A percentile compares a stretch with the other conserved stretches of the same genome.
Conservation (phyloP, 30 jellyfish, hydroid and myxozoan species). For the Aurelia sp. region DNA sequence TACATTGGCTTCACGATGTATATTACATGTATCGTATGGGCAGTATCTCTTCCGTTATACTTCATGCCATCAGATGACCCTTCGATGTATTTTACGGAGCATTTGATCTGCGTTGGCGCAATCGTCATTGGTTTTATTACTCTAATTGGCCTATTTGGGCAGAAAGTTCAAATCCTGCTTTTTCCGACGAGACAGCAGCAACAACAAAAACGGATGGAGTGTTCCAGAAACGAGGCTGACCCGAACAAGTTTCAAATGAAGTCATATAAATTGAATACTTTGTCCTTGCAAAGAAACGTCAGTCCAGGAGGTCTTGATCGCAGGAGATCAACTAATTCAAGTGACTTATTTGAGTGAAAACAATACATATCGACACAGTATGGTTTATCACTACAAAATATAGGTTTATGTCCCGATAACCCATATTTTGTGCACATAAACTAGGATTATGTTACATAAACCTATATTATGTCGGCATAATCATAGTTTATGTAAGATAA, state of each 20-base stretch:
- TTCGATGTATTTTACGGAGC: constrained; percentile 28
- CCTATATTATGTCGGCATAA: too few species aligned
- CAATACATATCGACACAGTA: too few species aligned
- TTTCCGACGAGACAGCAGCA: constrained; percentile 25
- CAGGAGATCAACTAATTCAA: too few species aligned
- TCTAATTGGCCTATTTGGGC: constrained; percentile 92
- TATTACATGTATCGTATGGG: constrained; percentile 86
- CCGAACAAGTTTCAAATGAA: constrained; percentile 24
- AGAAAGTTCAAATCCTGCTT: constrained; percentile 53
- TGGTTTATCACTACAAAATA: too few species aligned
- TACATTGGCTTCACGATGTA: constrained; percentile 91
- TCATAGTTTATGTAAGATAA: too few species aligned
- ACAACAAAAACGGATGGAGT: constrained; percentile 7
- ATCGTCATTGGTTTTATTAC: constrained; percentile 73
- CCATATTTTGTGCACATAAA: too few species aligned
- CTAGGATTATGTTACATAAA: too few species aligned
- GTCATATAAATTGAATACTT: not conserved
- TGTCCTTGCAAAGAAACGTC: constrained; percentile 13
- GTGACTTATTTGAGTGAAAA: too few species aligned
- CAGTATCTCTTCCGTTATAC: constrained; percentile 82
- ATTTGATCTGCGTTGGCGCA: constrained; percentile 50
- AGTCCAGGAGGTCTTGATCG: too few species aligned
- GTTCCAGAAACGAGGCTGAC: constrained; percentile 22
- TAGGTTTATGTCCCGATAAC: too few species aligned
- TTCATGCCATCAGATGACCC: constrained; percentile 29